Percentiles rank a stretch among this genome's conserved stretches.
Evolutionary conservation across 2,888 invertebrate species (phyloP).

Genomic region (Epirrhoe alternata): DNA sequence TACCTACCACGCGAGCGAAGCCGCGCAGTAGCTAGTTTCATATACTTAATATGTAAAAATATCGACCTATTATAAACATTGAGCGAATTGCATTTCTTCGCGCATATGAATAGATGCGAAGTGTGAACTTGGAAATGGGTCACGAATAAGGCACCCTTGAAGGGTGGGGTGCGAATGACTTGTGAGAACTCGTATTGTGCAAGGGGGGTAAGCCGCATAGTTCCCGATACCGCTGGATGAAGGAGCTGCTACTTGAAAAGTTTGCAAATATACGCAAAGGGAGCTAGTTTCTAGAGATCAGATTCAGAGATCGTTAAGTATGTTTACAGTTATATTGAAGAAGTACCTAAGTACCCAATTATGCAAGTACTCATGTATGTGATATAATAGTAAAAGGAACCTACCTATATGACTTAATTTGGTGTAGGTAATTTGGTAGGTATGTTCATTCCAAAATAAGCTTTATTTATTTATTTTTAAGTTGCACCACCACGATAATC

Average conservation of each 20-base stretch:
- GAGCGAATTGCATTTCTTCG: constrained; percentile 43
- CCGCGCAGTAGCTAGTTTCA: too few species aligned
- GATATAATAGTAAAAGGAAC: too few species aligned
- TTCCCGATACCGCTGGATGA: constrained; percentile 38
- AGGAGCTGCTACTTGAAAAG: constrained; percentile 31
- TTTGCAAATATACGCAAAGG: constrained; percentile 29
- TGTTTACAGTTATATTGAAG: background rate
- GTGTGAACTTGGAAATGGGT: constrained; percentile 65
- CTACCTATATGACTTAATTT: too few species aligned
- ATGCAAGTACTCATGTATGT: too few species aligned
- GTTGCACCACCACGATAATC: too few species aligned
- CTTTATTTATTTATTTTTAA: too few species aligned
- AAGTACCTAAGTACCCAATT: too few species aligned
- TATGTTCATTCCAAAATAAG: too few species aligned
- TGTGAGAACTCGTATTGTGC: constrained; percentile 44
- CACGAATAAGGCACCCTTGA: constrained; percentile 56
- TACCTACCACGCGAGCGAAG: too few species aligned
- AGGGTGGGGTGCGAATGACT: constrained; percentile 49
- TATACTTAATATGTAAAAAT: too few species aligned
- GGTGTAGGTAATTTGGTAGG: too few species aligned
- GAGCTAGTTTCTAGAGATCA: background rate
- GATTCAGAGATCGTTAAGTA: background rate
- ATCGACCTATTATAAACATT: constrained; percentile 22
- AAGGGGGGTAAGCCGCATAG: constrained; percentile 40
- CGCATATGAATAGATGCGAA: constrained; percentile 51